phyloP scores from a whole-genome alignment of 2,888 invertebrate species.

The Aplocera efformata region DNA sequence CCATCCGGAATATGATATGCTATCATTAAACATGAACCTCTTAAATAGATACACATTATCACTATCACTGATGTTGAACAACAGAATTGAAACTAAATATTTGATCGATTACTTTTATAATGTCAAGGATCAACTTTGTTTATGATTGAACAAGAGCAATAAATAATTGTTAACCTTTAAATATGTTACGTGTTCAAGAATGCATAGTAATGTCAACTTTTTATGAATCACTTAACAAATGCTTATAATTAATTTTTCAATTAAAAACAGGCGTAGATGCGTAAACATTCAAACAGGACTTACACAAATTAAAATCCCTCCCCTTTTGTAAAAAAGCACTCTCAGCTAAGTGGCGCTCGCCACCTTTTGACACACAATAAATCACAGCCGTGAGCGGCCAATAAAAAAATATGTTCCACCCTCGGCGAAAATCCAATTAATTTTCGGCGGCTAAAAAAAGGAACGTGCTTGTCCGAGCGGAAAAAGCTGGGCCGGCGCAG shows the following conservation, averaged over 20 bases:
- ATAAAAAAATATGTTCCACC: constrained; percentile 80
- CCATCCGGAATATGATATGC: constrained; percentile 7
- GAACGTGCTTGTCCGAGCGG: constrained; percentile 69
- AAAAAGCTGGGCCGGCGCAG: constrained; percentile 53
- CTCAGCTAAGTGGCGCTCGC: constrained; percentile 76
- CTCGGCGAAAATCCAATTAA: constrained; percentile 80
- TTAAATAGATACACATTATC: too few species aligned
- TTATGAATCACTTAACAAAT: too few species aligned
- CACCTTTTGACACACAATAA: constrained; percentile 80
- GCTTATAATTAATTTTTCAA: constrained; percentile 13
- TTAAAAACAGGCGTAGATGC: constrained; percentile 21
- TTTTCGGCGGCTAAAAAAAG: constrained; percentile 77
- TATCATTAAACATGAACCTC: neutral
- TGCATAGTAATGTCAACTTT: too few species aligned
- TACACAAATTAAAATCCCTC: constrained; percentile 55
- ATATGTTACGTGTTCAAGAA: too few species aligned
- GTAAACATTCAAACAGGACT: constrained; percentile 40
- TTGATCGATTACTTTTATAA: too few species aligned
- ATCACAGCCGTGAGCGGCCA: constrained; percentile 77
- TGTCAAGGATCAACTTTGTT: too few species aligned
- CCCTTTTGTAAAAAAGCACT: constrained; percentile 65
- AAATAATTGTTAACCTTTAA: too few species aligned
- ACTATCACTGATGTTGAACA: too few species aligned
- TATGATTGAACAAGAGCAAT: too few species aligned
- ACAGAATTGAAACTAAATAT: too few species aligned